Evolutionary conservation across 1,140 invertebrate genomes (phyloP).

Genomic region (Zophobas morio): DNA sequence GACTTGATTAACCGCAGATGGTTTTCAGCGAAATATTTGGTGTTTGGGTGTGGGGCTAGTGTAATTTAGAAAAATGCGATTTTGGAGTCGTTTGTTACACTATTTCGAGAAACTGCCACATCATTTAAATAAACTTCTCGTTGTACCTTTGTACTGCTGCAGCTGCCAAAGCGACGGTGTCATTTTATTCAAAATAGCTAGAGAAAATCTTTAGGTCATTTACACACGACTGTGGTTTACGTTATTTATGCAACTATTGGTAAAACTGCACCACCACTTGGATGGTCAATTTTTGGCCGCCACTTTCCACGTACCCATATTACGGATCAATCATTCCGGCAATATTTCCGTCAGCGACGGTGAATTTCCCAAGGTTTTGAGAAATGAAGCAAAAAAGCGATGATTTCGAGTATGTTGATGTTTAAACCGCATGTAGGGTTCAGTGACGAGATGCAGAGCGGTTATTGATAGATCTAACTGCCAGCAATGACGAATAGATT

Average conservation of each 20-base stretch:
- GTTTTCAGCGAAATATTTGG: slow-evolving; percentile 51
- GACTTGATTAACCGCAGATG: slow-evolving; percentile 67
- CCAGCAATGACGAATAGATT: slow-evolving; percentile 48
- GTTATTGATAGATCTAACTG: slow-evolving; percentile 46
- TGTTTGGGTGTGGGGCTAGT: too few species aligned
- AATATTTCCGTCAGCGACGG: slow-evolving; percentile 40
- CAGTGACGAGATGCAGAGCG: slow-evolving; percentile 43
- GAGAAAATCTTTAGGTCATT: too few species aligned
- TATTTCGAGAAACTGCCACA: too few species aligned
- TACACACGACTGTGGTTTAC: too few species aligned
- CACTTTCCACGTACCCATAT: slow-evolving; percentile 17
- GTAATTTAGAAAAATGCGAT: too few species aligned
- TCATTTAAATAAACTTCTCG: too few species aligned
- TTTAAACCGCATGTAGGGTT: slow-evolving; percentile 37
- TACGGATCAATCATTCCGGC: slow-evolving; percentile 29
- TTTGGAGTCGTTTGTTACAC: too few species aligned
- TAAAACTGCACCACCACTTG: too few species aligned
- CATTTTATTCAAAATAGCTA: too few species aligned
- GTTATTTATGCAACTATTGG: too few species aligned
- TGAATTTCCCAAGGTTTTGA: slow-evolving; percentile 46
- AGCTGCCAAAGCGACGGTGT: too few species aligned
- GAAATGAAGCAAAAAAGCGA: slow-evolving; percentile 42
- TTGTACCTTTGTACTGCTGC: too few species aligned
- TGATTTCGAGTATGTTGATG: slow-evolving; percentile 46
- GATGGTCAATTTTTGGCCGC: background rate